Base-by-base conservation (phyloP, 2,888 invertebrate genomes). In the Drosophila putrida region DNA sequence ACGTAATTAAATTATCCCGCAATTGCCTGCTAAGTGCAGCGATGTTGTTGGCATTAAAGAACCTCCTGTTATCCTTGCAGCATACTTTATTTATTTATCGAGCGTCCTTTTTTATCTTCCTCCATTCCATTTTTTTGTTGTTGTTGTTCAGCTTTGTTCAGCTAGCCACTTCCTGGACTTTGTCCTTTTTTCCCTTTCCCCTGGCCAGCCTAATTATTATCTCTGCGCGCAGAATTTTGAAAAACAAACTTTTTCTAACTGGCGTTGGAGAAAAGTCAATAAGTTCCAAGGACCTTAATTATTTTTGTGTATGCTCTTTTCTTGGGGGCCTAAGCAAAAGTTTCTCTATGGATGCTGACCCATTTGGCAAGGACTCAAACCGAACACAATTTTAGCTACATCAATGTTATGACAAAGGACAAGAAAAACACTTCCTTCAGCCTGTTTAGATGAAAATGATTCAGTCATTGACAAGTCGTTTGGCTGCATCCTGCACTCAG, bases 21-120 rank as follows among this genome's bases (percentile, higher is more conserved):
- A 87, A 85, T 85, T 88, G 85, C 84, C 89, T 85, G 85, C 84
- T 88, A 88, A 85, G 89, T 87, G 78, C 77, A 51, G 61, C 71
- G 76, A 78, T 69, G 71, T 74, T 80, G 78, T 67, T 35, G 65
- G 78, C 70, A 82, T 82, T 84, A 71, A 61, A 54, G 73, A 61
- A 60, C 58, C 51, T 43, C 13, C 36, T 50, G 65, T 67, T 49
- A 41, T 64, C 64, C 62, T 54, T 53, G 63, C 58, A 13, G 54
- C 60, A 46, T 58, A 36, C 57, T 61, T 80, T 83, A 75, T 75
- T 83, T 82, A 75, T 76, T 83, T 83, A 80, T 80, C 68, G 70
- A 67, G 65, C 61, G 49, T 66, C 74, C 71, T 49, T 74, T 80
- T 65, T 63, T 33, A 46, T 55, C 39, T 6, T 31, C 10, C 38